Percentiles rank a stretch among this genome's conserved stretches.
These are phyloP conservation scores for Oligia strigilis DNA, from an alignment of 2,888 invertebrate genomes.

Conservation along the genomic window DNA sequence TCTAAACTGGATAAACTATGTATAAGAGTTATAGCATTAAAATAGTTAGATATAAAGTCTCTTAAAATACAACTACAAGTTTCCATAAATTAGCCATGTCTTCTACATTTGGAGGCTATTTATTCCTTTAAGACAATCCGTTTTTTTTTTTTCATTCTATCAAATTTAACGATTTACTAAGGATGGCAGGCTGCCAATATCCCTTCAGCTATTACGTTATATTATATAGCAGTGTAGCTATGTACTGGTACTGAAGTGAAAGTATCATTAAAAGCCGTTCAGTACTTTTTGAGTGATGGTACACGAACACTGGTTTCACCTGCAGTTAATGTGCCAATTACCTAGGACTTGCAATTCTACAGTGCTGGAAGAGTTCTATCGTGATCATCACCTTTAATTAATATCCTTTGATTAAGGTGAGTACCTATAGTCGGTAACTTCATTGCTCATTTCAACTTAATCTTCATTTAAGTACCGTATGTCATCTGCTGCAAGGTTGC, in stretches of 20 bases:
- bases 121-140: neutral
- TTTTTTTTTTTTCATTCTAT: neutral
- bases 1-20: neutral
- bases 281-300: conserved; percentile 42
- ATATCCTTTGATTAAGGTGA: neutral
- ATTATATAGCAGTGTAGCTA: conserved; percentile 6
- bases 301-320: conserved; percentile 35
- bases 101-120: neutral
- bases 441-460: conserved; percentile 1
- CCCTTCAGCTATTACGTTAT: conserved; percentile 30
- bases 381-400: neutral
- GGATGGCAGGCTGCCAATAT: conserved; percentile 40
- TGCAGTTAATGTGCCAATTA: neutral
- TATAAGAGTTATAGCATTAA: neutral
- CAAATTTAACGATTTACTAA: conserved; percentile 12
- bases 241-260: conserved; percentile 37
- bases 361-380: neutral
- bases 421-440: neutral
- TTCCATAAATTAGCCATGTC: too few relatives aligned
- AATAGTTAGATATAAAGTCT: neutral
- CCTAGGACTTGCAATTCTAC: neutral
- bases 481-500: conserved; percentile 13
- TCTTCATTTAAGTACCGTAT: neutral
- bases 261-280: conserved; percentile 51
- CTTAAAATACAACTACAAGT: neutral